Conservation (phyloP, 2,797 vertebrate genomes). For the Crax fasciolata region DNA sequence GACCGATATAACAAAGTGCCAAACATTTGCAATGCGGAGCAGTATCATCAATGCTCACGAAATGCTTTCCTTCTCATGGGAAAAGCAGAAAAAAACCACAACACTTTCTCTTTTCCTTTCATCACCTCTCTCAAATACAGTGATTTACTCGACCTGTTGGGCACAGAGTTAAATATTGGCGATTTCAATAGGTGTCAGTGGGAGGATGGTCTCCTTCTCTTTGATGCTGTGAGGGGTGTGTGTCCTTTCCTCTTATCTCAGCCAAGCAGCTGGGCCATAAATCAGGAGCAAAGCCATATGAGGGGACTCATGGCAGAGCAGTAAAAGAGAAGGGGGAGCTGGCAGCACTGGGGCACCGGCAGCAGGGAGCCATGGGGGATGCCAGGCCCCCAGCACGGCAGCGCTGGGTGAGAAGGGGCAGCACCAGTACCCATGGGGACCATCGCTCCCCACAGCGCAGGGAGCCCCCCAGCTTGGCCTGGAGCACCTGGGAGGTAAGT, state of each 20-base stretch:
- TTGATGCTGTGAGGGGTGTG: background rate
- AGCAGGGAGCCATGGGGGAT: background rate
- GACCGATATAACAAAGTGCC: background rate
- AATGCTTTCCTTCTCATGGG: background rate
- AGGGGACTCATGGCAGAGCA: background rate
- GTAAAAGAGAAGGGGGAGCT: background rate
- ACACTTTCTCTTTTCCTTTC: background rate
- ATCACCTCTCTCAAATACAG: background rate
- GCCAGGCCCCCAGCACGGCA: fast-evolving
- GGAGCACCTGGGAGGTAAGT: conserved; percentile 73
- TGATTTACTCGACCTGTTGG: fast-evolving
- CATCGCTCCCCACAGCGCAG: background rate
- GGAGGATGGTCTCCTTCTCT: background rate
- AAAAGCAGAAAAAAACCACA: background rate
- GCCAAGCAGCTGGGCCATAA: conserved; percentile 59
- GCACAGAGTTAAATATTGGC: background rate
- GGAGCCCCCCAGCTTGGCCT: fast-evolving
- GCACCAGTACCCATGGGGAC: background rate
- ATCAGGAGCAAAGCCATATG: conserved; percentile 55
- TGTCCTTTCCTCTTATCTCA: conserved; percentile 58
- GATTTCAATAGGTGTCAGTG: background rate
- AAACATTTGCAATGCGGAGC: background rate
- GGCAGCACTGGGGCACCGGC: fast-evolving
- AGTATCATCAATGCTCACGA: background rate
- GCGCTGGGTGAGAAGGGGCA: background rate